Evolutionary conservation across 1,140 invertebrate species (phyloP).

Genomic region (Drosophila sucinea): DNA sequence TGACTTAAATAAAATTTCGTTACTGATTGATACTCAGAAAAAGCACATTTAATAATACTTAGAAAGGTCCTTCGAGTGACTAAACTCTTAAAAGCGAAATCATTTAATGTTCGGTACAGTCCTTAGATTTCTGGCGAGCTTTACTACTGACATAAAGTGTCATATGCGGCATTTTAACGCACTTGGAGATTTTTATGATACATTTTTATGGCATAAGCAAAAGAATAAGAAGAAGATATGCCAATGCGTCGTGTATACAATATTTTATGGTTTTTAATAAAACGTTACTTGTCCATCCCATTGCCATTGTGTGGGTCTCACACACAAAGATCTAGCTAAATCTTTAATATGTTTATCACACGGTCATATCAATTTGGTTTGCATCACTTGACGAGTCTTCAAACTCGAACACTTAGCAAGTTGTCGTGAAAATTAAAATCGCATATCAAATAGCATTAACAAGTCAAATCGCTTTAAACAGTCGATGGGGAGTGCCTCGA

Average conservation of each 20-base stretch:
- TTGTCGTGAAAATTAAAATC: conserved; percentile 28
- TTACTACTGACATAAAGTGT: conserved; percentile 8
- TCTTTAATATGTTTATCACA: conserved; percentile 17
- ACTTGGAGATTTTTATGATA: conserved; percentile 24
- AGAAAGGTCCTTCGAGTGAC: too few relatives aligned
- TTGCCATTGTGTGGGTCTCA: not conserved
- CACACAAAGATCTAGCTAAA: not conserved
- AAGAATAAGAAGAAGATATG: conserved; percentile 9
- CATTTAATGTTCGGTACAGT: not conserved
- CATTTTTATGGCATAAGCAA: conserved; percentile 25
- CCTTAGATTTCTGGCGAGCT: not conserved
- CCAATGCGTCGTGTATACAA: not conserved
- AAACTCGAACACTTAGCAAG: conserved; percentile 28
- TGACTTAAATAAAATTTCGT: too few relatives aligned
- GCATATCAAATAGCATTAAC: conserved; percentile 14
- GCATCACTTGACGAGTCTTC: conserved; percentile 18
- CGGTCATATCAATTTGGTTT: conserved; percentile 14
- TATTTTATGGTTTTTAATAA: conserved; percentile 29
- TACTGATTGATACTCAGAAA: too few relatives aligned
- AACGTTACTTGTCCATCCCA: not conserved
- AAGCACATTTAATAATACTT: too few relatives aligned
- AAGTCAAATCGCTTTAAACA: conserved; percentile 21
- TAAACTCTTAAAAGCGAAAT: not conserved
- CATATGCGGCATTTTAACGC: conserved; percentile 17
- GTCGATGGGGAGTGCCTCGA: not conserved